Evolutionary conservation across 2,797 vertebrate species (phyloP), one percentile per base, ranked within the genome.

Genomic region (Rhinatrema bivittatum): DNA sequence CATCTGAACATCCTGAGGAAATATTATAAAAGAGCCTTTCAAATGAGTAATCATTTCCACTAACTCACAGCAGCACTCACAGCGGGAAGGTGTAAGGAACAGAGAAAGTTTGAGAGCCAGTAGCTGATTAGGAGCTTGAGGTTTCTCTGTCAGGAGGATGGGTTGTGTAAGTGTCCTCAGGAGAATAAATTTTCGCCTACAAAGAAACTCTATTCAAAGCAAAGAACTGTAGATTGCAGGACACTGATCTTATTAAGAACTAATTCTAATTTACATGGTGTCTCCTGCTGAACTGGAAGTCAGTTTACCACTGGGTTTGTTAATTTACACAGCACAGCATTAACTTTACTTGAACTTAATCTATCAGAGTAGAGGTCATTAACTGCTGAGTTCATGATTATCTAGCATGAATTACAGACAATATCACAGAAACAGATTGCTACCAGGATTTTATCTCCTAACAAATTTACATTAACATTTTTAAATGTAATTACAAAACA

Each of bases 221-320:
- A 82, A 87, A 47, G 79, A 84, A 72, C 46, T 53, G 79, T 58
- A 69, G 73, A 66, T 74, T 74, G 65, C 68, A 56, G 73, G 78
- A 85, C 83, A 72, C 77, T 68, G 82, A 86, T 84, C 89, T 91
- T 94, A 98, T 96, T 95, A 96, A 87, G 91, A 91, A 87, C 82
- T 79, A 85, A 79, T 85, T 84, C 86, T 97, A 93, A 98, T 98
- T 97, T 95, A 85, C 91, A 93, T 88, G 87, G 85, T 79, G 75
- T 81, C 87, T 73, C 80, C 85, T 34, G 84, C 84, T 88, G 91
- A 93, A 94, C 87, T 89, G 81, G 87, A 94, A 85, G 85, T 76
- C 75, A 87, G 86, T 91, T 93, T 91, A 90, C 93, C 88, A 91
- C 92, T 90, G 94, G 81, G 94, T 88, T 86, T 93, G 89, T 92